phyloP scores from a whole-genome alignment of 1,140 invertebrate species.

The Papilio polytes region DNA sequence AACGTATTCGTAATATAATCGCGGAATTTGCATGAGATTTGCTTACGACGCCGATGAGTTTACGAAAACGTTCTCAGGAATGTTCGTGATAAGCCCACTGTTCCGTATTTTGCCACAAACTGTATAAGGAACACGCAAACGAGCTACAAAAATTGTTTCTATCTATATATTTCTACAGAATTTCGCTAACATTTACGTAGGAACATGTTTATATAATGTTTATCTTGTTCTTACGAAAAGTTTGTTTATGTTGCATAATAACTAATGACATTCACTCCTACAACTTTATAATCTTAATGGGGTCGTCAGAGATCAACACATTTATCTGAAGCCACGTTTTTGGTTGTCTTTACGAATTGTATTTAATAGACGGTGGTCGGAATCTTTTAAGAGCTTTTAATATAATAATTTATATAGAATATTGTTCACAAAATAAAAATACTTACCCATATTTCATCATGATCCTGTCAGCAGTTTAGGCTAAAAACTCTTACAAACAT shows the following conservation, averaged over 20 bases:
- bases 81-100: background rate
- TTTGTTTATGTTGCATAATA: slow-evolving; percentile 1
- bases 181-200: background rate
- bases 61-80: too few species aligned
- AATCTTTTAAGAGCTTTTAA: too few species aligned
- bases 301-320: slow-evolving; percentile 6
- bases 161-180: background rate
- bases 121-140: background rate
- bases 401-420: too few species aligned
- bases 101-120: background rate
- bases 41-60: too few species aligned
- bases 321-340: slow-evolving; percentile 10
- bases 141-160: too few species aligned
- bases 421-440: too few species aligned
- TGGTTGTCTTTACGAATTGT: background rate
- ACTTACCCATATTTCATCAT: too few species aligned
- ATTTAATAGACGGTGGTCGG: background rate
- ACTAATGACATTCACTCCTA: background rate
- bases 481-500: too few species aligned
- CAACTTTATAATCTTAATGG: slow-evolving; percentile 8
- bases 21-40: background rate
- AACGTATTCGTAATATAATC: too few species aligned
- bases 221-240: slow-evolving; percentile 2
- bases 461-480: too few species aligned
- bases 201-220: background rate